Percentiles rank a stretch among this genome's conserved stretches.
Conservation (phyloP, 2,797 vertebrate genomes). For the Sebastes matsubarae region DNA sequence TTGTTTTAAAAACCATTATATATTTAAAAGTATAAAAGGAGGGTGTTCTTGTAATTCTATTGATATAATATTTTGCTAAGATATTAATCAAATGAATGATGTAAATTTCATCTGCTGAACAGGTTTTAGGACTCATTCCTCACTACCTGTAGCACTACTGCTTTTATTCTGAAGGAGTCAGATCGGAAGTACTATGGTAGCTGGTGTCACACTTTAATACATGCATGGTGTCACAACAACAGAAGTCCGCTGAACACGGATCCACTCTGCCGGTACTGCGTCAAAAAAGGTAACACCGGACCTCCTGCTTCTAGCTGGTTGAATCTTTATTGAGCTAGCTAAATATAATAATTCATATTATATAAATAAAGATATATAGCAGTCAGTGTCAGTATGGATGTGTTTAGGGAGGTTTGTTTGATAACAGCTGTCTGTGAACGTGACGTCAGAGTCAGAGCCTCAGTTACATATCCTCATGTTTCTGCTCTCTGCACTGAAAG, state of each 20-base stretch:
- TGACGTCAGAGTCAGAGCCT: not conserved
- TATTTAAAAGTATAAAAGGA: too few species aligned
- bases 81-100: too few species aligned
- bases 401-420: not conserved
- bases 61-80: too few species aligned
- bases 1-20: too few species aligned
- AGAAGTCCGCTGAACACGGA: not conserved
- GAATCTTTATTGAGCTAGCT: not conserved
- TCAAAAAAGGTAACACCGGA: not conserved
- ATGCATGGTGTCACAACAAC: not conserved
- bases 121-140: too few species aligned
- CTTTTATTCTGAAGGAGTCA: constrained; percentile 3
- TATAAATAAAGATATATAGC: too few species aligned
- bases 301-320: too few species aligned
- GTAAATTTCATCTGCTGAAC: too few species aligned
- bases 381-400: not conserved
- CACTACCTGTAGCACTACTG: not conserved
- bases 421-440: not conserved
- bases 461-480: not conserved
- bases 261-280: not conserved
- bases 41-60: too few species aligned
- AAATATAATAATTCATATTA: not conserved
- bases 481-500: not conserved
- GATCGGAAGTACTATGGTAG: not conserved
- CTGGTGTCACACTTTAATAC: too few species aligned